Percentiles rank a stretch among this genome's conserved stretches.
These are phyloP conservation scores for Tapirus indicus DNA, from an alignment of 2,797 vertebrate species.

Conservation along the genomic window DNA sequence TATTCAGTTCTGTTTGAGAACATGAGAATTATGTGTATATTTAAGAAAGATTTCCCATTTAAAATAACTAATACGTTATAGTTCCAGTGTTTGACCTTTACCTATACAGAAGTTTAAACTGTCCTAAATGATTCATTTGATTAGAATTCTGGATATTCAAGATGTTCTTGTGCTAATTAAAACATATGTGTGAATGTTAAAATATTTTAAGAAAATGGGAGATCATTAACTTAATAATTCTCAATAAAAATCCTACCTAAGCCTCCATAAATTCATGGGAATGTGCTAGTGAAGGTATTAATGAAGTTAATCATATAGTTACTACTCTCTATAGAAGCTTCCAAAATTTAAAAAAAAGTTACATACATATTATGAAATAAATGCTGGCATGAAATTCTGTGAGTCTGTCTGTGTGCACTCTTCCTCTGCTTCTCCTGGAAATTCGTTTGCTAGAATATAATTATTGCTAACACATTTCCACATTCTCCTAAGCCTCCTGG, in stretches of 20 bases:
- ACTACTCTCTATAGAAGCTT: neutral
- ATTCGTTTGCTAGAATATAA: neutral
- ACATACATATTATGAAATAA: neutral
- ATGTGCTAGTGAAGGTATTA: neutral
- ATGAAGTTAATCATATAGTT: neutral
- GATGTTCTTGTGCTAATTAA: constrained; percentile 63
- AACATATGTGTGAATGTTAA: constrained; percentile 46
- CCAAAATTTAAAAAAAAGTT: neutral
- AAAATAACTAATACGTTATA: constrained; percentile 14
- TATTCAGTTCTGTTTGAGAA: neutral
- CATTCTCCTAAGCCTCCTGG: neutral
- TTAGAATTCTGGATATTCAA: constrained; percentile 60
- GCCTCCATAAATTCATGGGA: neutral
- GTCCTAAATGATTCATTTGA: constrained; percentile 55
- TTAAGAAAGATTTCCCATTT: constrained; percentile 33
- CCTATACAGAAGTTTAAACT: constrained; percentile 41
- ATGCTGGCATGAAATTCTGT: neutral
- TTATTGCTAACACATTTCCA: neutral
- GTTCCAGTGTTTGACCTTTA: constrained; percentile 60
- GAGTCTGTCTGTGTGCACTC: neutral
- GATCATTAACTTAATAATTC: constrained; percentile 59
- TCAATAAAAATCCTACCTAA: neutral
- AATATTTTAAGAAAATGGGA: constrained; percentile 65
- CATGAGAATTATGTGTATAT: constrained; percentile 25
- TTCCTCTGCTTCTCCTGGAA: neutral